phyloP scores from a whole-genome alignment of 1,140 invertebrate species.

The Pseudachorutes palmiensis region DNA sequence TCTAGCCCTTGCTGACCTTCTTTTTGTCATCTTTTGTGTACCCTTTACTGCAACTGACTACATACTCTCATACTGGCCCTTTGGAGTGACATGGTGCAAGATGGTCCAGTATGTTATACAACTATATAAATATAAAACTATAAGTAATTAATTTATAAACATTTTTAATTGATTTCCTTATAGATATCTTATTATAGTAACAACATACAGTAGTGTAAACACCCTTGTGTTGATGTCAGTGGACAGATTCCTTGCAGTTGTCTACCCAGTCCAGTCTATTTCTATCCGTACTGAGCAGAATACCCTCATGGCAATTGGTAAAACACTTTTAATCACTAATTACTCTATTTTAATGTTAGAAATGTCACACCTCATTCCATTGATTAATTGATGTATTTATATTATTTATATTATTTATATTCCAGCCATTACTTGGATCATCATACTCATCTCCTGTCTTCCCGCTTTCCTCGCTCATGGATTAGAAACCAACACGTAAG shows the following conservation, averaged over 20 bases:
- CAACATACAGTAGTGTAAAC: constrained; percentile 86
- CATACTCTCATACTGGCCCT: constrained; percentile 78
- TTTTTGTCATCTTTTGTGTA: constrained; percentile 92
- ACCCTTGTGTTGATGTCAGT: constrained; percentile 91
- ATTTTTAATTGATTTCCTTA: too few species aligned
- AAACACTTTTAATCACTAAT: too few species aligned
- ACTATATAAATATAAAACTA: too few species aligned
- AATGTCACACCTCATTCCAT: too few species aligned
- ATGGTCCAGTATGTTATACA: constrained; percentile 76
- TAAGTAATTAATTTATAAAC: too few species aligned
- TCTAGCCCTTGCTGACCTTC: constrained; percentile 71
- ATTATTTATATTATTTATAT: too few species aligned
- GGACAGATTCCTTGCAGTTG: constrained; percentile 88
- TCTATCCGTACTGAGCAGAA: constrained; percentile 76
- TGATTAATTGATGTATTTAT: too few species aligned
- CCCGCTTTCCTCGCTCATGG: constrained; percentile 72
- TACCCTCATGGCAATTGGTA: constrained; percentile 67
- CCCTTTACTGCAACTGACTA: constrained; percentile 87
- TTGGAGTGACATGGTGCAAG: constrained; percentile 81
- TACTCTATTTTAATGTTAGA: too few species aligned
- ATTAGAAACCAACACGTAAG: constrained; percentile 57
- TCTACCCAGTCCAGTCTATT: constrained; percentile 78
- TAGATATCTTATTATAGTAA: constrained; percentile 75
- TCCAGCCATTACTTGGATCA: constrained; percentile 69
- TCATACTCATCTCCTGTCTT: constrained; percentile 64